Evolutionary conservation across 2,888 invertebrate species (phyloP).

Genomic region (Poecilus cupreus): DNA sequence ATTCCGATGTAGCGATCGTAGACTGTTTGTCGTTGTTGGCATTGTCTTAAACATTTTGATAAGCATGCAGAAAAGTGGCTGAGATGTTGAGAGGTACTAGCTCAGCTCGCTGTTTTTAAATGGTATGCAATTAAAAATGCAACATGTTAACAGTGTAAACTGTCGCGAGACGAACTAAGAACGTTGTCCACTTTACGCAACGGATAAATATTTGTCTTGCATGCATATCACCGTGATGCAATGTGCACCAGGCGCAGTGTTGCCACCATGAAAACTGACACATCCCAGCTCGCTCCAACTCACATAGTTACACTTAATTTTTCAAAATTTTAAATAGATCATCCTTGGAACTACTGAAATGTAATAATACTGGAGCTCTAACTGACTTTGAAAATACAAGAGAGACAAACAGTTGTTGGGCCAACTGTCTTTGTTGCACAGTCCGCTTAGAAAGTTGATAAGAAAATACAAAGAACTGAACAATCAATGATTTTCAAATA

Average conservation of each 20-base stretch:
- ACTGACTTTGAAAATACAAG: too few relatives aligned
- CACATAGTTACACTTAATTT: background rate
- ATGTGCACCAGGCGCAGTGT: slow-evolving; percentile 4
- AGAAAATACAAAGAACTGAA: too few relatives aligned
- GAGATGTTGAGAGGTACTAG: background rate
- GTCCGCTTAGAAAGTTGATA: too few relatives aligned
- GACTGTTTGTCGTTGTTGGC: background rate
- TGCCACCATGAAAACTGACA: background rate
- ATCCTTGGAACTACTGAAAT: too few relatives aligned
- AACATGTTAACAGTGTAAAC: slow-evolving; percentile 53
- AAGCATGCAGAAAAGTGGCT: background rate
- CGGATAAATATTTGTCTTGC: slow-evolving; percentile 49
- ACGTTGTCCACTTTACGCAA: slow-evolving; percentile 55
- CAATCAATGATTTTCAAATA: too few relatives aligned
- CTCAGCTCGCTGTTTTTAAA: slow-evolving; percentile 30
- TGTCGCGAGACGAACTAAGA: slow-evolving; percentile 40
- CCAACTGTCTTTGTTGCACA: too few relatives aligned
- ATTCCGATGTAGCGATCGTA: background rate
- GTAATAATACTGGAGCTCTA: too few relatives aligned
- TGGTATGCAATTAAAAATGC: slow-evolving; percentile 49
- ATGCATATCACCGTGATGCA: slow-evolving; percentile 54
- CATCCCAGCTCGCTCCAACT: background rate
- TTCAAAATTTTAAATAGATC: too few relatives aligned
- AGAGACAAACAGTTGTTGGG: too few relatives aligned
- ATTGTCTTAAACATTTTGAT: background rate